Conservation (phyloP, 2,888 invertebrate genomes). For the Latheticus oryzae region DNA sequence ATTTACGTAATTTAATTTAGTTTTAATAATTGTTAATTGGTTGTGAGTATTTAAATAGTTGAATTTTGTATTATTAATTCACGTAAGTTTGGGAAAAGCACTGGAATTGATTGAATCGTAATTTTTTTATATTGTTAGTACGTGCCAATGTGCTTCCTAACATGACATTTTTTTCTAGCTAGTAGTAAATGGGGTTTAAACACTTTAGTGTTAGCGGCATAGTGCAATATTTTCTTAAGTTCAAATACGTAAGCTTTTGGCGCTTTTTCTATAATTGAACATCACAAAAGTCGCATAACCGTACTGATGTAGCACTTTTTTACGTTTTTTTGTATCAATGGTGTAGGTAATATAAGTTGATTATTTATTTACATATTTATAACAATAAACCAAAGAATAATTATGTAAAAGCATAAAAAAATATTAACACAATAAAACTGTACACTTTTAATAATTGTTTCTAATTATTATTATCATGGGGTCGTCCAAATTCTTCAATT, state of each 20-base stretch:
- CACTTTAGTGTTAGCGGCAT: slow-evolving; percentile 25
- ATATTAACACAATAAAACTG: slow-evolving; percentile 34
- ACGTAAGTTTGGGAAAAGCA: slow-evolving; percentile 8
- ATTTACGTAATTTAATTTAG: slow-evolving; percentile 20
- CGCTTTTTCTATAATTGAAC: slow-evolving; percentile 21
- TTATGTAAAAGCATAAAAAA: slow-evolving; percentile 35
- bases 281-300: slow-evolving; percentile 22
- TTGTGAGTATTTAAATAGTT: slow-evolving; percentile 31
- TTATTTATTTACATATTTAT: slow-evolving; percentile 40
- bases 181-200: slow-evolving; percentile 15
- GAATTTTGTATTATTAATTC: slow-evolving; percentile 8
- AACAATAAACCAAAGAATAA: slow-evolving; percentile 42
- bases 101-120: slow-evolving; percentile 29
- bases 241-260: slow-evolving; percentile 19
- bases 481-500: slow-evolving; percentile 66
- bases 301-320: slow-evolving; percentile 29
- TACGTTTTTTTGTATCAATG: slow-evolving; percentile 33
- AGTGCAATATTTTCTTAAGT: slow-evolving; percentile 32
- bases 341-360: slow-evolving; percentile 40
- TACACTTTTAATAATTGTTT: slow-evolving; percentile 36
- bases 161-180: slow-evolving; percentile 16
- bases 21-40: slow-evolving; percentile 13
- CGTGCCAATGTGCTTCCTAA: slow-evolving; percentile 36
- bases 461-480: slow-evolving; percentile 19
- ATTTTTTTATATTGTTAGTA: slow-evolving; percentile 9